Conservation (phyloP, 2,797 vertebrate genomes). For the Liasis olivaceus region DNA sequence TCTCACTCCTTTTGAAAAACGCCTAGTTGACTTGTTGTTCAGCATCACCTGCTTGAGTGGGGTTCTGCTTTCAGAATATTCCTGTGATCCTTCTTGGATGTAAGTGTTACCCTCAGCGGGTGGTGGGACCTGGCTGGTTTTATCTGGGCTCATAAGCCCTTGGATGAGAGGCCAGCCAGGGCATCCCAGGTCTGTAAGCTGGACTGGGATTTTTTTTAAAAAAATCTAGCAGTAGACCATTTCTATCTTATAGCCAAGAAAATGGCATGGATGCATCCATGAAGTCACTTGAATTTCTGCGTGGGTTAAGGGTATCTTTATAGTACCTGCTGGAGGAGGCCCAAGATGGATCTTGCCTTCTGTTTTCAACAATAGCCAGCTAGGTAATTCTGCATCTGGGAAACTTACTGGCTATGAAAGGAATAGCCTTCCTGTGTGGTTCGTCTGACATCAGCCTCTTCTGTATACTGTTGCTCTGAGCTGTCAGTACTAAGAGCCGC, state of each 20-base stretch:
- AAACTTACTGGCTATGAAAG: background rate
- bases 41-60: too few species aligned
- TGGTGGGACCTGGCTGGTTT: too few species aligned
- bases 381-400: background rate
- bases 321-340: background rate
- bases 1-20: too few species aligned
- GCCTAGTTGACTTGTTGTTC: background rate
- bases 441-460: background rate
- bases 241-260: background rate
- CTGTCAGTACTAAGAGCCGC: background rate
- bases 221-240: background rate
- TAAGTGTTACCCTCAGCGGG: too few species aligned
- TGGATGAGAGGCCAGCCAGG: background rate
- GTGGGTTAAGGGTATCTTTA: background rate
- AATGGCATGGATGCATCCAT: background rate
- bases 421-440: background rate
- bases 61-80: background rate
- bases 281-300: background rate
- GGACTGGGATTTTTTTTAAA: background rate
- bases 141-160: too few species aligned
- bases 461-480: background rate
- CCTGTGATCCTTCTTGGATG: too few species aligned
- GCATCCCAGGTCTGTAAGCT: background rate
- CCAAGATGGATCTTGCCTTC: background rate
- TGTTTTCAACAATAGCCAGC: background rate